These are phyloP conservation scores for Acromyrmex charruanus DNA, from an alignment of 1,140 invertebrate genomes.

Conservation along the genomic window DNA sequence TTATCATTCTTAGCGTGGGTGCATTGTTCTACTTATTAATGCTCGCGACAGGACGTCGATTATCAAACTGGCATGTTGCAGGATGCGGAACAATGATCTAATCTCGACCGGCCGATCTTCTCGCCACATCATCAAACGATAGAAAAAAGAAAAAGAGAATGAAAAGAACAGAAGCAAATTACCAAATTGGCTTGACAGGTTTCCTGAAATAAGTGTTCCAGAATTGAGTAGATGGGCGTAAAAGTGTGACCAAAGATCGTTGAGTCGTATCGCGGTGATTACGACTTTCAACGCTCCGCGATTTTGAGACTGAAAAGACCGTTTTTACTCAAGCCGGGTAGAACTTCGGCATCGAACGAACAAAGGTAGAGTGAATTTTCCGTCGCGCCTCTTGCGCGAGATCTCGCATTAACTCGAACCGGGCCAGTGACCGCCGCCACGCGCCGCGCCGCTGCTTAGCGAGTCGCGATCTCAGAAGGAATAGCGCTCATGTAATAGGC, in stretches of 20 bases:
- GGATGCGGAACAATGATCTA: constrained; percentile 46
- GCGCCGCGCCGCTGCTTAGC: not conserved
- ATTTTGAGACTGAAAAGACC: constrained; percentile 46
- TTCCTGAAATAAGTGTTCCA: constrained; percentile 29
- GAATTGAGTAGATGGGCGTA: constrained; percentile 4
- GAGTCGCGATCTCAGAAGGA: constrained; percentile 25
- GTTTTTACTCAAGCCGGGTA: constrained; percentile 35
- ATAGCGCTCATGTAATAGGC: constrained; percentile 30
- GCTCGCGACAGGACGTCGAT: constrained; percentile 28
- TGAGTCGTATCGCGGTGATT: constrained; percentile 43
- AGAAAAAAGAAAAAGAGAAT: not conserved
- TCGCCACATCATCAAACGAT: not conserved
- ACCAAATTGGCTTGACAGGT: constrained; percentile 20
- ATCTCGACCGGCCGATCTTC: constrained; percentile 31
- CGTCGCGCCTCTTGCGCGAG: constrained; percentile 19
- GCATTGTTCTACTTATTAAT: not conserved
- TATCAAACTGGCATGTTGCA: constrained; percentile 39
- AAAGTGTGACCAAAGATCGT: constrained; percentile 62
- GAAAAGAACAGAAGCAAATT: not conserved
- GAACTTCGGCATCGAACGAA: not conserved
- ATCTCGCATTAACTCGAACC: constrained; percentile 37
- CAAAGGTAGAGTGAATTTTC: not conserved
- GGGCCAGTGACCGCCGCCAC: constrained; percentile 29
- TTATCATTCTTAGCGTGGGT: constrained; percentile 22
- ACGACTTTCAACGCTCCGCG: constrained; percentile 19